A percentile compares a stretch with the other conserved stretches of the same genome.
phyloP scores from a whole-genome alignment of 2,888 invertebrate species.

The Nudaria mundana region DNA sequence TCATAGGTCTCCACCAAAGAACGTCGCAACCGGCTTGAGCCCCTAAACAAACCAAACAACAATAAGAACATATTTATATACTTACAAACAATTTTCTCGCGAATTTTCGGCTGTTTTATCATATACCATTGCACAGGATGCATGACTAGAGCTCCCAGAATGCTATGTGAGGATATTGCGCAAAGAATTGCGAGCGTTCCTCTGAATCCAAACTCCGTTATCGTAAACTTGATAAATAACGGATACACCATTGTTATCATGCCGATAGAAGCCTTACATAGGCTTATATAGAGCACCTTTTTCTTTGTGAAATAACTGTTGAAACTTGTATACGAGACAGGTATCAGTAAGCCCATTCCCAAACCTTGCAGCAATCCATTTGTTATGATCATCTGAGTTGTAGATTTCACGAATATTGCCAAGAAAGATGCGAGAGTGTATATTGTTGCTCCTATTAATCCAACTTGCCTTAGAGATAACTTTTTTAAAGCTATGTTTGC shows the following conservation, averaged over 20 bases:
- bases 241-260: slow-evolving; percentile 86
- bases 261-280: slow-evolving; percentile 86
- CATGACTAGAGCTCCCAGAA: slow-evolving; percentile 85
- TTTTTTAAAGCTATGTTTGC: slow-evolving; percentile 85
- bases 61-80: slow-evolving; percentile 24
- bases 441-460: slow-evolving; percentile 83
- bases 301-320: slow-evolving; percentile 88
- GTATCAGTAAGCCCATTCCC: slow-evolving; percentile 87
- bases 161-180: slow-evolving; percentile 84
- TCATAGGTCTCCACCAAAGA: too few relatives aligned
- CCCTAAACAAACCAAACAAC: too few relatives aligned
- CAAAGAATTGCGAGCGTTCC: slow-evolving; percentile 86
- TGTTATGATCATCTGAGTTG: slow-evolving; percentile 83
- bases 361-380: slow-evolving; percentile 84
- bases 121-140: slow-evolving; percentile 88
- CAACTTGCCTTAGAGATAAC: slow-evolving; percentile 84
- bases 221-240: slow-evolving; percentile 82
- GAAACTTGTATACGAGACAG: slow-evolving; percentile 87
- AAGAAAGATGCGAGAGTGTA: slow-evolving; percentile 83
- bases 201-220: slow-evolving; percentile 85
- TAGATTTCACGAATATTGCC: slow-evolving; percentile 83
- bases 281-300: slow-evolving; percentile 85
- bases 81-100: slow-evolving; percentile 71
- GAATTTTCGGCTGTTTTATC: slow-evolving; percentile 67
- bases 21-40: too few relatives aligned